phyloP scores from a whole-genome alignment of 1,140 invertebrate genomes.

The Chymomyza costata region DNA sequence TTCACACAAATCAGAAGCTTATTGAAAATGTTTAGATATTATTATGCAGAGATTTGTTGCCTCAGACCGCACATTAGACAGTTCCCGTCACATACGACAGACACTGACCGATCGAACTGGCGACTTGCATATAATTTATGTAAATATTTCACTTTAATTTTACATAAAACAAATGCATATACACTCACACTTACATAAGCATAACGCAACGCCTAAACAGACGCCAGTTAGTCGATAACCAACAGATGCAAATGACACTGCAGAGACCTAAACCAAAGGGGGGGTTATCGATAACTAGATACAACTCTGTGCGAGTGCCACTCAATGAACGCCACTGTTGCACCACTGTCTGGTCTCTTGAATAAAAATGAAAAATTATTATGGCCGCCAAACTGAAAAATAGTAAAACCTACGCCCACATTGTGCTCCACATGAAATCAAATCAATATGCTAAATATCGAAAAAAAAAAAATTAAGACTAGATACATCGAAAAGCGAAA shows the following conservation, averaged over 20 bases:
- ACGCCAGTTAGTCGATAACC: slow-evolving; percentile 49
- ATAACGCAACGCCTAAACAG: slow-evolving; percentile 61
- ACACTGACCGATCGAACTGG: background rate
- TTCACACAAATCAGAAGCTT: slow-evolving; percentile 70
- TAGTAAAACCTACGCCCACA: slow-evolving; percentile 40
- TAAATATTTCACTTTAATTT: slow-evolving; percentile 60
- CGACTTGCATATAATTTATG: slow-evolving; percentile 56
- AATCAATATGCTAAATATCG: slow-evolving; percentile 14
- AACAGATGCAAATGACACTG: slow-evolving; percentile 11
- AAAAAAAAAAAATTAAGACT: slow-evolving; percentile 14
- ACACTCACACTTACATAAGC: slow-evolving; percentile 25
- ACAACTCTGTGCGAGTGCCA: slow-evolving; percentile 12
- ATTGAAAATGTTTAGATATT: slow-evolving; percentile 11
- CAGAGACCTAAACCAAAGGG: no score
- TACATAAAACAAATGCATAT: slow-evolving; percentile 41
- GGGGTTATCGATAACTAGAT: slow-evolving; percentile 35
- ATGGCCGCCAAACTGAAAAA: slow-evolving; percentile 6
- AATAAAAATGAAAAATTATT: background rate
- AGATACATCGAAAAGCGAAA: slow-evolving; percentile 10
- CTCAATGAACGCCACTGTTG: no score
- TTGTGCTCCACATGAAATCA: slow-evolving; percentile 36
- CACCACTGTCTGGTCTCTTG: no score
- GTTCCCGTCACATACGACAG: no score
- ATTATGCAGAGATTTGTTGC: slow-evolving; percentile 51
- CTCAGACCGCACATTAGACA: background rate